Conservation (phyloP, 2,113 vertebrate species). For the Passer domesticus region DNA sequence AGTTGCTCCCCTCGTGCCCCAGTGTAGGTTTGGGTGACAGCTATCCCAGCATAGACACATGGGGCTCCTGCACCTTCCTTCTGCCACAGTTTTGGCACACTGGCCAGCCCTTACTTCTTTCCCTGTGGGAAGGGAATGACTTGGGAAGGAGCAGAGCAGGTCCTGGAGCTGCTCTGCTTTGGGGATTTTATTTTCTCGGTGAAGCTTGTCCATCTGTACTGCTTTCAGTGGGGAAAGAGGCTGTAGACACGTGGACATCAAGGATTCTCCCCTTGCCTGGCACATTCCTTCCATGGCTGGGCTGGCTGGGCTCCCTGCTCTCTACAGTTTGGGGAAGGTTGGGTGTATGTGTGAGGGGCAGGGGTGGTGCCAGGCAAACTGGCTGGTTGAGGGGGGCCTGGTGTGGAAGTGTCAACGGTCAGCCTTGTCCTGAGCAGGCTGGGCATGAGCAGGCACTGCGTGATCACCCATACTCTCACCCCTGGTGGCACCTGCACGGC, state of each 20-base stretch:
- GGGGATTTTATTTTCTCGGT: not conserved
- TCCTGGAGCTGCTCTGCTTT: not conserved
- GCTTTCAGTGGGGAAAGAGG: not conserved
- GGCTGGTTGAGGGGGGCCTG: not conserved
- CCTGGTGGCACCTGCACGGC: rapidly evolving
- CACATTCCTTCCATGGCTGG: rapidly evolving
- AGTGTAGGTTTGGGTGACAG: not conserved
- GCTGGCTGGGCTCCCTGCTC: not conserved
- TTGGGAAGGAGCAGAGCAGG: not conserved
- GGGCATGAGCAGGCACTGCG: rapidly evolving
- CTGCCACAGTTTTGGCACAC: not conserved
- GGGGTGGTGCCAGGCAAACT: no score
- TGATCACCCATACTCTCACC: rapidly evolving
- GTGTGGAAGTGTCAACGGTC: not conserved
- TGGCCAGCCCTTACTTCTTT: not conserved
- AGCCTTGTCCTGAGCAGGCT: not conserved
- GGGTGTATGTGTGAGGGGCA: not conserved
- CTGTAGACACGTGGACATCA: not conserved
- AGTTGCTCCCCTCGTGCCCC: rapidly evolving
- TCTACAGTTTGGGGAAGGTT: rapidly evolving
- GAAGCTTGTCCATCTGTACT: not conserved
- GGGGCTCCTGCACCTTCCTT: not conserved
- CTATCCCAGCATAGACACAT: rapidly evolving
- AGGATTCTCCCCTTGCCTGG: not conserved
- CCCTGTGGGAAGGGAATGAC: not conserved